phyloP scores from a whole-genome alignment of 2,113 vertebrate species.

The Corythoichthys intestinalis region DNA sequence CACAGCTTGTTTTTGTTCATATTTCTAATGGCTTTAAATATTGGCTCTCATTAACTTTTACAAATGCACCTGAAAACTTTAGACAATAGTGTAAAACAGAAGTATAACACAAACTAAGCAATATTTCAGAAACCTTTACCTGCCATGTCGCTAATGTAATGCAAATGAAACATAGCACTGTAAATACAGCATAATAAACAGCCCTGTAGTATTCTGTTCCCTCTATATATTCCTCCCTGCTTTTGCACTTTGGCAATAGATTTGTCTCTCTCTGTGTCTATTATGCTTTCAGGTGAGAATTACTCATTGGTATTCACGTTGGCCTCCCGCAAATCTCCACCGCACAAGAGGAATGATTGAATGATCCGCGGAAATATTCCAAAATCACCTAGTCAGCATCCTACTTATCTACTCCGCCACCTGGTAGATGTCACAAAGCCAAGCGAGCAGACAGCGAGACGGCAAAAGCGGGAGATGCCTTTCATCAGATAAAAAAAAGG shows the following conservation, averaged over 20 bases:
- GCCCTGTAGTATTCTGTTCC: neutral
- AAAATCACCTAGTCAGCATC: slow-evolving; percentile 61
- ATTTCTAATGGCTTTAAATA: neutral
- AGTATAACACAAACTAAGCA: neutral
- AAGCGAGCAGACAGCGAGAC: slow-evolving; percentile 23
- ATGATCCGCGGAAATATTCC: slow-evolving; percentile 47
- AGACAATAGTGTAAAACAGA: too few species aligned
- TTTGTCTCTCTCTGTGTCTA: slow-evolving; percentile 22
- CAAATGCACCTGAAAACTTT: neutral
- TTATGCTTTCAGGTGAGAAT: slow-evolving; percentile 31
- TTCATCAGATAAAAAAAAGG: slow-evolving; percentile 30
- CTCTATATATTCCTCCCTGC: slow-evolving; percentile 1
- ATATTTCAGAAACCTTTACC: neutral
- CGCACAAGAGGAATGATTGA: slow-evolving; percentile 44
- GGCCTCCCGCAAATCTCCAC: slow-evolving; percentile 35
- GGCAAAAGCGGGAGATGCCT: slow-evolving; percentile 13
- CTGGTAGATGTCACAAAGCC: slow-evolving; percentile 52
- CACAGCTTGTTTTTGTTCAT: too few species aligned
- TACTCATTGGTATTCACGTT: slow-evolving; percentile 47
- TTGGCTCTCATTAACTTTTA: neutral
- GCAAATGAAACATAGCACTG: slow-evolving; percentile 6
- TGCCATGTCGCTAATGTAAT: neutral
- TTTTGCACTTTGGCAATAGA: slow-evolving; percentile 2
- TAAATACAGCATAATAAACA: neutral
- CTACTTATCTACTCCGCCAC: slow-evolving; percentile 52